Base-by-base conservation (phyloP, 2,888 invertebrate genomes). In the Rutpela maculata region DNA sequence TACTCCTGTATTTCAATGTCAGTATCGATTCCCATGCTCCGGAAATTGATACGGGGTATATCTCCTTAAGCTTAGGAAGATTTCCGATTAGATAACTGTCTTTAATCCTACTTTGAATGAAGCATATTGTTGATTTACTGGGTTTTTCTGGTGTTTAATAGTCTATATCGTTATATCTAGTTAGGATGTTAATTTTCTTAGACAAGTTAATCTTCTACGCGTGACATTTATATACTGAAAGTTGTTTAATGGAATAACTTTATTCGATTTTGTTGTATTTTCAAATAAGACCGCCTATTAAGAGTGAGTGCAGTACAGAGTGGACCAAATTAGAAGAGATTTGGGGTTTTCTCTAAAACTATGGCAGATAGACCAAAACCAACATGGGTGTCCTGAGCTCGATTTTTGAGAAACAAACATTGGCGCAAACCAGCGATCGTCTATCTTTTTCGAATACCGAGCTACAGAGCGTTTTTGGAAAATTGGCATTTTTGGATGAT, bases 181-280 rank as follows among this genome's bases (percentile, higher is more conserved):
- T 35, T 35, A 63, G 31, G 15, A 62, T 26, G 62, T 22, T 62
- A 62, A 62, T 62, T 62, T 62, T 26, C 12, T n/a, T 62, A 62
- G 62, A 62, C 62, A 62, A 10, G 62, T 62, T 62, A 62, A 62
- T 62, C 62, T 19, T 18, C 62, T 62, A 62, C 19, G 26, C 62
- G 12, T 62, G 62, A 62, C 62, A 26, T 62, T 62, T 62, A 62
- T 62, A n/a, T 26, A 62, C 22, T 62, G 31, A 62, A 62, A 15
- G 26, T 5, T 26, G n/a, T 15, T 17, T 17, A 18, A 19, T 22
- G 18, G n/a, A 62, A 62, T 62, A 19, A 62, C 62, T 22, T 62
- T 62, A 26, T 9, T 15, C 11, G 18, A 22, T 62, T 26, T 62
- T 62, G 26, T 15, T 15, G 22, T n/a, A 15, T 62, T 11, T 62